Evolutionary conservation across 2,888 invertebrate species (phyloP).

Genomic region (Acanthopleura granulata): DNA sequence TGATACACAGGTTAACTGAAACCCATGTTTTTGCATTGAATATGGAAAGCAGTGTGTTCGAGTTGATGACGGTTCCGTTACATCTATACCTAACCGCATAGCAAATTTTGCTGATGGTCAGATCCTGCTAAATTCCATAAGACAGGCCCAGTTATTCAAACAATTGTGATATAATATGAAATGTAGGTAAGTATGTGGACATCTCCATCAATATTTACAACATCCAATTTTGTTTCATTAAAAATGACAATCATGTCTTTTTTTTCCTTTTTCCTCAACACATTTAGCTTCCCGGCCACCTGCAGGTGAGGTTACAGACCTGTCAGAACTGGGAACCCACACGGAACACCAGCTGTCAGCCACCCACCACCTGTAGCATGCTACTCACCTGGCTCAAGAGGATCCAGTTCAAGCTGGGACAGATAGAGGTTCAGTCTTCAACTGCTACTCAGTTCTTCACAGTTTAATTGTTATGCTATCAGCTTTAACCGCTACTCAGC

Average conservation of each 20-base stretch:
- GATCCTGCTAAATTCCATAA: too few species aligned
- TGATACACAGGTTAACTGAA: too few species aligned
- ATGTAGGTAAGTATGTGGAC: too few species aligned
- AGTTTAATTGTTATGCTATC: conserved; percentile 79
- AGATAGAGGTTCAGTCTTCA: conserved; percentile 93
- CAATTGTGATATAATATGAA: too few species aligned
- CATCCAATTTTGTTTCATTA: too few species aligned
- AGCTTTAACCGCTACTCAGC: conserved; percentile 91
- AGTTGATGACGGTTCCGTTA: too few species aligned
- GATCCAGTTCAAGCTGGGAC: conserved; percentile 97
- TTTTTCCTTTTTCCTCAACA: neutral
- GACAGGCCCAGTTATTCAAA: too few species aligned
- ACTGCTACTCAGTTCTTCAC: conserved; percentile 88
- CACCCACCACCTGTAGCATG: conserved; percentile 67
- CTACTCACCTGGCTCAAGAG: conserved; percentile 86
- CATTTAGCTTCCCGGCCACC: conserved; percentile 86
- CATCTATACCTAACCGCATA: too few species aligned
- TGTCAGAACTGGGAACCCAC: conserved; percentile 86
- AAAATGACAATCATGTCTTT: neutral
- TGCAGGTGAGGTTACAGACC: conserved; percentile 87
- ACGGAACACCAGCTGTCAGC: conserved; percentile 64
- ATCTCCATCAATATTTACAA: too few species aligned
- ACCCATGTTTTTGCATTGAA: too few species aligned
- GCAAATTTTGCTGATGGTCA: too few species aligned
- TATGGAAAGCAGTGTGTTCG: too few species aligned